These are phyloP conservation scores for Acleris holmiana DNA, from an alignment of 2,888 invertebrate species.

Conservation along the genomic window DNA sequence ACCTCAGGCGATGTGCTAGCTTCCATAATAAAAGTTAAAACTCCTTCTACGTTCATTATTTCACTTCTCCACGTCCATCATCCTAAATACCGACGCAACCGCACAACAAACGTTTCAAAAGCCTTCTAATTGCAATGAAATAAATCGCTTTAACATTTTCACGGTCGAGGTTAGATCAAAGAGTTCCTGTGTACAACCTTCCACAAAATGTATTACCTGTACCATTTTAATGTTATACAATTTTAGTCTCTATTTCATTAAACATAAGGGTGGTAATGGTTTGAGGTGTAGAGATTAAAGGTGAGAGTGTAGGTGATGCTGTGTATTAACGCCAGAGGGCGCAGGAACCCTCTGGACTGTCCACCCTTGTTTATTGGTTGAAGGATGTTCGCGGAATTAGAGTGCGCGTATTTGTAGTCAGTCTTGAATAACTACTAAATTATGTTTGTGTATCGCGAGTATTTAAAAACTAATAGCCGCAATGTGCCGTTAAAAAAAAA, in stretches of 20 bases:
- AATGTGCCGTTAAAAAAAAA: no score
- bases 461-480: no score
- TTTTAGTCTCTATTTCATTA: not conserved
- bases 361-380: conserved; percentile 49
- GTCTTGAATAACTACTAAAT: no score
- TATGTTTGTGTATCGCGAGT: no score
- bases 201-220: conserved; percentile 15
- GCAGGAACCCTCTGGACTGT: conserved; percentile 54
- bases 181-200: conserved; percentile 55
- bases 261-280: conserved; percentile 4
- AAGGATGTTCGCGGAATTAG: conserved; percentile 38
- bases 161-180: conserved; percentile 81
- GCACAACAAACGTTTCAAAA: conserved; percentile 63
- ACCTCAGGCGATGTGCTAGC: no score
- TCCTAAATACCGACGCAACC: conserved; percentile 39
- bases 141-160: conserved; percentile 76
- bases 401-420: conserved; percentile 42
- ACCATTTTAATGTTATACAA: not conserved
- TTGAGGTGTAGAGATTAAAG: conserved; percentile 21
- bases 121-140: conserved; percentile 67
- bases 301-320: conserved; percentile 29
- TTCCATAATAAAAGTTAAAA: no score
- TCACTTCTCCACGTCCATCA: not conserved
- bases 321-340: conserved; percentile 25
- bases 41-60: no score